A percentile compares a stretch with the other conserved stretches of the same genome.
Conservation (phyloP, 1,140 invertebrate species). For the Drosophila ironensis region DNA sequence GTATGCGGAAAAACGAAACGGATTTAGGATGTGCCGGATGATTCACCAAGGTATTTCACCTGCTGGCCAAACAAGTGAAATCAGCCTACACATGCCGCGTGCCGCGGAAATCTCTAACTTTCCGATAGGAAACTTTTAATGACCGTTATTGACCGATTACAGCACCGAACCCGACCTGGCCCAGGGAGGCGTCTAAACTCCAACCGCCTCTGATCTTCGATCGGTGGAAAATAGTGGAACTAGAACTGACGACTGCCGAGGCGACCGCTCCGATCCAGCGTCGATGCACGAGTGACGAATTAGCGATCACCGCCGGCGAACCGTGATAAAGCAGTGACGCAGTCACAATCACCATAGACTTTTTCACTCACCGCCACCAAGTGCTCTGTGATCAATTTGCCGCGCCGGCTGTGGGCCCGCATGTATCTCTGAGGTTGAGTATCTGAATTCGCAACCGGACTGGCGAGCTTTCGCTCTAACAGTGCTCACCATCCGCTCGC, state of each 20-base stretch:
- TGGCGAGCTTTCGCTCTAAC: slow-evolving; percentile 34
- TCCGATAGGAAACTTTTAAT: slow-evolving; percentile 37
- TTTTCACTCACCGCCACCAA: slow-evolving; percentile 10
- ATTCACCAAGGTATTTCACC: slow-evolving; percentile 40
- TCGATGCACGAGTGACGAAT: slow-evolving; percentile 45
- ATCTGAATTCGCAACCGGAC: slow-evolving; percentile 14
- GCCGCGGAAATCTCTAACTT: slow-evolving; percentile 44
- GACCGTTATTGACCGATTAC: slow-evolving; percentile 30
- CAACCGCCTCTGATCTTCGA: slow-evolving; percentile 9
- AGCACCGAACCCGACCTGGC: not conserved
- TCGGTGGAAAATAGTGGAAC: not conserved
- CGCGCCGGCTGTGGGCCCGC: too few relatives aligned
- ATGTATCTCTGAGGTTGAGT: too few relatives aligned
- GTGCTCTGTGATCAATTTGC: slow-evolving; percentile 23
- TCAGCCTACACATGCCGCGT: slow-evolving; percentile 29
- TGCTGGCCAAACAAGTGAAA: slow-evolving; percentile 14
- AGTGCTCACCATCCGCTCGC: not conserved
- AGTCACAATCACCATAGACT: slow-evolving; percentile 35
- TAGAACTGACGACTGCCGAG: not conserved
- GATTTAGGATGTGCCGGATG: slow-evolving; percentile 38
- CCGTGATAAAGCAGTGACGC: slow-evolving; percentile 61
- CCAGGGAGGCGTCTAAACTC: not conserved
- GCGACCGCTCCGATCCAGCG: slow-evolving; percentile 50
- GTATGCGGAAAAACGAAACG: slow-evolving; percentile 11
- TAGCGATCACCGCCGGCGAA: slow-evolving; percentile 56